These are phyloP conservation scores for Cydia pomonella DNA, from an alignment of 1,140 invertebrate species.

Conservation along the genomic window DNA sequence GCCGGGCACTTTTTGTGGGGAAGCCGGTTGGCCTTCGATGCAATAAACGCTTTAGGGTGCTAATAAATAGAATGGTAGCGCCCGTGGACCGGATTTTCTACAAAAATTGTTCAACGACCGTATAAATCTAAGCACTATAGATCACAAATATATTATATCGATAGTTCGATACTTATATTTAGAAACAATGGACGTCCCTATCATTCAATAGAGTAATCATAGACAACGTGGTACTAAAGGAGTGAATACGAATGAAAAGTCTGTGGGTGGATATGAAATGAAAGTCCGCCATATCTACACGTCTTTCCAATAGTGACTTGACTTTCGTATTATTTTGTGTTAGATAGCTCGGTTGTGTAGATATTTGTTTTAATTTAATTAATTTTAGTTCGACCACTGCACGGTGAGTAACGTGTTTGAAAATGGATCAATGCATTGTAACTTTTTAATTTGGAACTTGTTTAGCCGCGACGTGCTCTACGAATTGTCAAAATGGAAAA, in stretches of 20 bases:
- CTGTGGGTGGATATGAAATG: constrained; percentile 62
- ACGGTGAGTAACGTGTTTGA: constrained; percentile 63
- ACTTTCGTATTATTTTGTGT: constrained; percentile 74
- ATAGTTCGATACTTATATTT: background rate
- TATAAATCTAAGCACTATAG: too few relatives aligned
- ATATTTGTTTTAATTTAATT: constrained; percentile 74
- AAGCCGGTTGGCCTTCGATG: too few relatives aligned
- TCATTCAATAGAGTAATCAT: constrained; percentile 32
- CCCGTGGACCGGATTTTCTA: too few relatives aligned
- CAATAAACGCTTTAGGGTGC: too few relatives aligned
- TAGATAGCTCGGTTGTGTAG: constrained; percentile 69
- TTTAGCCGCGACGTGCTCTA: constrained; percentile 63
- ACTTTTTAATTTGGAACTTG: constrained; percentile 56
- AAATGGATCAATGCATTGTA: constrained; percentile 43
- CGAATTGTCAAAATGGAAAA: constrained; percentile 70
- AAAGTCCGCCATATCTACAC: constrained; percentile 78
- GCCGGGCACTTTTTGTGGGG: too few relatives aligned
- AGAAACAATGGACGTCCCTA: background rate
- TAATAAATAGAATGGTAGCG: too few relatives aligned
- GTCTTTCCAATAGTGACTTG: constrained; percentile 75
- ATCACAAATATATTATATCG: constrained; percentile 13
- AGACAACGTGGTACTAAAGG: constrained; percentile 38
- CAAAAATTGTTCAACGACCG: too few relatives aligned
- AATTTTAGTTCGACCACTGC: constrained; percentile 65
- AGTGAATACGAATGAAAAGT: constrained; percentile 19